These are phyloP conservation scores for Benitochromis conjunctus DNA, from an alignment of 2,113 vertebrate species.

Conservation along the genomic window DNA sequence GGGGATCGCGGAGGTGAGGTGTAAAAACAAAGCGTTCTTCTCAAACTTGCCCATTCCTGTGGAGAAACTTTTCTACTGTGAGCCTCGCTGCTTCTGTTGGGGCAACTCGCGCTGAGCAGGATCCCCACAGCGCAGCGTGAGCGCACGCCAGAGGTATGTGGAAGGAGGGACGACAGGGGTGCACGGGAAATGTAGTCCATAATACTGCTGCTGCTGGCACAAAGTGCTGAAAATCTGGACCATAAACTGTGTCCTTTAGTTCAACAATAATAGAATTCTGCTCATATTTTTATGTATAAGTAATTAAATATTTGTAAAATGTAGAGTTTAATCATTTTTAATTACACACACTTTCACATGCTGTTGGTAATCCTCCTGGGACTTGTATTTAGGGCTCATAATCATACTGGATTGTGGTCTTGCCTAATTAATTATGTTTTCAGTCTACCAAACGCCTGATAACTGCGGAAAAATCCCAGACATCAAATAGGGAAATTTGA, in stretches of 20 bases:
- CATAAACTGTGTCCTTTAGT: neutral
- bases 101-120: slow-evolving; percentile 35
- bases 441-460: neutral
- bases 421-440: neutral
- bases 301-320: neutral
- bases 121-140: slow-evolving; percentile 49
- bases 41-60: slow-evolving; percentile 60
- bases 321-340: fast-evolving
- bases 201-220: neutral
- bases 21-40: neutral
- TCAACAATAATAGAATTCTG: neutral
- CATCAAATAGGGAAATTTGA: neutral
- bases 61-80: slow-evolving; percentile 36
- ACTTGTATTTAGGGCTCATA: neutral
- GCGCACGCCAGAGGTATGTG: slow-evolving; percentile 46
- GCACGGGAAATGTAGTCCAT: slow-evolving; percentile 66
- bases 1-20: neutral
- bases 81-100: slow-evolving; percentile 29
- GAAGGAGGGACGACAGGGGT: slow-evolving; percentile 20
- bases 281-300: neutral
- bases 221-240: neutral
- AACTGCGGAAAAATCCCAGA: fast-evolving
- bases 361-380: neutral
- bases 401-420: neutral
- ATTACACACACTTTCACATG: neutral